Base-by-base conservation (phyloP, 2,888 invertebrate species). In the Cosmia pyralina region DNA sequence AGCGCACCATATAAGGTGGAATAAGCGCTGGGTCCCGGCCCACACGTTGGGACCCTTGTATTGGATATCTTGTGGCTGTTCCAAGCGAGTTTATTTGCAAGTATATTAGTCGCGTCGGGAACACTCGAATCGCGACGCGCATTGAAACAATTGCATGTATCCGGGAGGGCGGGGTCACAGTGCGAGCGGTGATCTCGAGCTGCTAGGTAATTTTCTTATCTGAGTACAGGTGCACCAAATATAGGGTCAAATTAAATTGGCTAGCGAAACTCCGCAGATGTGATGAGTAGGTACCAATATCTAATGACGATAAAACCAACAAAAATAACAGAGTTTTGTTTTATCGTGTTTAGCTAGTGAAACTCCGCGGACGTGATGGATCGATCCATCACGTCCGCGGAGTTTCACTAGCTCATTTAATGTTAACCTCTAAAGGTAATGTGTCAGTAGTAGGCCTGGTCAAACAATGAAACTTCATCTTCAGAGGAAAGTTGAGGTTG, bases 121-220 rank as follows among this genome's bases (percentile, higher is more conserved):
- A 76, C 64, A 53, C 73, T 78, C 53, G 28, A 28, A 28, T 28
- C 1, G 76, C 71, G 74, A 73, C 41, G 55, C 63, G 66, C 72
- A 59, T 58, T 48, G 64, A 72, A 73, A 80, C 86, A 82, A 85
- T 85, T 85, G 86, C 70, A 73, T 60, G 64, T 66, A 75, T 85
- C 86, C 85, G 86, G 82, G 28, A 63, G 76, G 75, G 73, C 48
- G 70, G 6, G 66, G 82, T 34, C 59, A 2, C 63, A 79, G n/a
- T 66, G 60, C 6, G 22, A 66, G 72, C 69, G 82, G 60, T 41
- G 34, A 44, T 44, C 8, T 10, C 66, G 46, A 19, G 3, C 28
- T 50, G 19, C 48, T 66, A 13, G 38, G 17, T 34, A 15, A n/a
- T 53, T 50, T 59, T 2, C n/a, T 46, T 46, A 38, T 44, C 3